Evolutionary conservation across 2,888 invertebrate genomes (phyloP), one percentile per base, ranked within the genome.

Genomic region (Thelaira solivaga): DNA sequence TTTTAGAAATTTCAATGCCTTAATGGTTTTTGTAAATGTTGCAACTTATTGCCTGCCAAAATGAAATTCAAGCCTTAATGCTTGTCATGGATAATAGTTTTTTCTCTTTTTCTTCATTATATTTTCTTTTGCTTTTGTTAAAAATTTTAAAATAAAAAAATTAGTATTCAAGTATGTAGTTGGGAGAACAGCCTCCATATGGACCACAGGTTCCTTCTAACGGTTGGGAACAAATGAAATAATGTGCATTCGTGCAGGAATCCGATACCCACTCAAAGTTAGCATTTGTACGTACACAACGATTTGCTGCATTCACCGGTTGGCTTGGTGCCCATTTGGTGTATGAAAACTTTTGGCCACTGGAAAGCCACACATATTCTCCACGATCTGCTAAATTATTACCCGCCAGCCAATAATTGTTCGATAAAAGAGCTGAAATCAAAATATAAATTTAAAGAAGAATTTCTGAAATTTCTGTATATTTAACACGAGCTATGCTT

Each of bases 271-370:
- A 73, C 10, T 73, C 10, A 7, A 73, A 65, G 2, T 59, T 64
- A 10, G 8, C 7, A n/a, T 59, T n/a, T 1, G 73, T 59, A 7
- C 26, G 36, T 7, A 65, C 36, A n/a, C 76, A 76, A 45, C 51
- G 69, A 29, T 45, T 65, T 11, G 49, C 16, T 4, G 18, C 5
- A 10, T 2, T 22, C n/a, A 43, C 61, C 8, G 74, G 74, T 43
- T 73, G 74, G 39, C 26, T 59, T 10, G 34, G 11, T 7, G 76
- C 57, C 76, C 76, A 76, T 16, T 59, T 69, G 20, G 39, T 71
- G 18, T 59, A 71, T 0, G 49, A 29, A 2, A 76, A 34, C 10
- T 16, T 34, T 0, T n/a, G 26, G 18, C 76, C 76, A 43, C 57
- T 65, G 0, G 41, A 41, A n/a, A 53, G 13, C 76, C 76, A 76